These are phyloP conservation scores for Spicauda simplicius DNA, from an alignment of 2,888 invertebrate genomes.

Conservation along the genomic window DNA sequence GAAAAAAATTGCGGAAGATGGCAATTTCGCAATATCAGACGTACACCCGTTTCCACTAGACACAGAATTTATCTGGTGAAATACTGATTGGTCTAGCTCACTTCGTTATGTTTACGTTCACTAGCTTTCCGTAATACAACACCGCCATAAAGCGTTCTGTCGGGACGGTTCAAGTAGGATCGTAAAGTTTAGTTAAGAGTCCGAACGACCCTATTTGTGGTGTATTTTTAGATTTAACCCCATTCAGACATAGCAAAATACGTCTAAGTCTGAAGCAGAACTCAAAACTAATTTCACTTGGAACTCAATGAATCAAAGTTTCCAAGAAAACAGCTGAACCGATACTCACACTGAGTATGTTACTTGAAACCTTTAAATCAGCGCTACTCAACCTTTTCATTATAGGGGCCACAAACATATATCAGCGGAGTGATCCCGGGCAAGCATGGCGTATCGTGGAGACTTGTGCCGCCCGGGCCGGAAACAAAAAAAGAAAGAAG, in stretches of 20 bases:
- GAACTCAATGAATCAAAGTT: not conserved
- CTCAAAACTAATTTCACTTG: slow-evolving; percentile 23
- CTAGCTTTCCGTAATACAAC: slow-evolving; percentile 29
- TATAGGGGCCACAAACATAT: too few relatives aligned
- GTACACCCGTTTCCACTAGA: too few relatives aligned
- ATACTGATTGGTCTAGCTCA: slow-evolving; percentile 29
- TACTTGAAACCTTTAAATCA: too few relatives aligned
- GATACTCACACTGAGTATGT: too few relatives aligned
- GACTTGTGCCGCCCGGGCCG: too few relatives aligned
- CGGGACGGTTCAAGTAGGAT: slow-evolving; percentile 18
- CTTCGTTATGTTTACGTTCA: slow-evolving; percentile 26
- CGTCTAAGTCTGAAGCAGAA: not conserved
- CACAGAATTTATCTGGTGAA: slow-evolving; percentile 30
- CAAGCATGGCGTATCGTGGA: too few relatives aligned
- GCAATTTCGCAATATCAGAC: too few relatives aligned
- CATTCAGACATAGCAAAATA: slow-evolving; percentile 9
- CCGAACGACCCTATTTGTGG: slow-evolving; percentile 24
- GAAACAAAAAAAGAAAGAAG: too few relatives aligned
- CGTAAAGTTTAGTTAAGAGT: slow-evolving; percentile 26
- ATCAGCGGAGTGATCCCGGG: too few relatives aligned
- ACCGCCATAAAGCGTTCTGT: slow-evolving; percentile 19
- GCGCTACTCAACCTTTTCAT: too few relatives aligned
- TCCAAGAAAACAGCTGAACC: slow-evolving; percentile 1
- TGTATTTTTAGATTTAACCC: slow-evolving; percentile 18
- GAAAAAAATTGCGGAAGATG: too few relatives aligned